Base-by-base conservation (phyloP, 2,797 vertebrate genomes). In the Pitangus sulphuratus region DNA sequence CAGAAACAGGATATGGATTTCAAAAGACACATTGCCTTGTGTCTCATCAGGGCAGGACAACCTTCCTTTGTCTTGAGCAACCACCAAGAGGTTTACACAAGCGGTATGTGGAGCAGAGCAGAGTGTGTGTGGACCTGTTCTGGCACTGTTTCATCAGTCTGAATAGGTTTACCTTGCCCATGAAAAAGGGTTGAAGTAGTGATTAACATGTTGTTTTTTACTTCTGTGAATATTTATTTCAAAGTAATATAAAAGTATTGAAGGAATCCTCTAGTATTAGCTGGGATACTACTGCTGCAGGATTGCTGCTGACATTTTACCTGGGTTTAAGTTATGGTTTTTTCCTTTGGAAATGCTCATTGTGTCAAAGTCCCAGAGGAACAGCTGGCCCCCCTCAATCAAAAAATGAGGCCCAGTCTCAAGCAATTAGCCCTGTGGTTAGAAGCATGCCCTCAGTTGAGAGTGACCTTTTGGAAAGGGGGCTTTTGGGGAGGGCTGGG, bases 271-370 rank as follows among this genome's bases (percentile, higher is more conserved):
- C 62, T 35, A 37, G 42, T 21, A 10, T 78, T 62, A 77, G 40
- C 15, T 79, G n/a, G 20, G 57, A 2, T 4, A 3, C 51, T 71
- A 28, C 42, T 71, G 40, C 35, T 72, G 62, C 50, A 19, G 60
- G 25, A 54, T 40, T 37, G 14, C 69, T 40, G 60, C 44, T 76
- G 62, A 21, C 19, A 2, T 58, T 72, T 13, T 3, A 42, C 44
- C 37, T 0, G 1, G 4, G 39, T 87, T 75, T 56, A 51, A 3
- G 1, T 81, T 61, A 19, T 0, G 1, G 21, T 54, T 13, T 42
- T 82, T 61, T 44, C 72, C 39, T 72, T 61, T 35, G 75, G 35
- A 70, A 69, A 65, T 30, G 7, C 25, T 72, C 60, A 8, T 65
- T 93, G 37, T 87, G 69, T 40, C 12, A 4, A 61, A 90, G 58